These are phyloP conservation scores for Drosophila aldrichi DNA, from an alignment of 2,888 invertebrate genomes.

Conservation along the genomic window DNA sequence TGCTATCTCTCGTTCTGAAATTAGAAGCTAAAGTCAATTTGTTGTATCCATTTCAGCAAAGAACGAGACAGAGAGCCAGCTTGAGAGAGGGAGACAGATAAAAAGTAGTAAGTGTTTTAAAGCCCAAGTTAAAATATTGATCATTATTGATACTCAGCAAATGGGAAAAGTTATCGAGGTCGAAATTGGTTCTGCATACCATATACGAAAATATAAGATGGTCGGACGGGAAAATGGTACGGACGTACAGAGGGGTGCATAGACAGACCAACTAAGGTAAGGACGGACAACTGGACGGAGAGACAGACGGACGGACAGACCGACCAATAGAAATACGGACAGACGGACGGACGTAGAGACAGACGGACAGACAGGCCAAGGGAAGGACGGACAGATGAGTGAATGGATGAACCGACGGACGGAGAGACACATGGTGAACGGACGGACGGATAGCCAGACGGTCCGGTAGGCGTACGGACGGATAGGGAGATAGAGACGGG, in stretches of 20 bases:
- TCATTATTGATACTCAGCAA: background rate
- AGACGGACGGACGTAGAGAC: background rate
- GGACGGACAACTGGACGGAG: background rate
- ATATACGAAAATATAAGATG: background rate
- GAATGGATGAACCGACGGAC: too few relatives aligned
- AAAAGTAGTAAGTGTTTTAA: background rate
- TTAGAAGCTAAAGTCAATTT: background rate
- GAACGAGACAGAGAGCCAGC: background rate
- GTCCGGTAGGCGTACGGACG: too few relatives aligned
- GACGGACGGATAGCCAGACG: too few relatives aligned
- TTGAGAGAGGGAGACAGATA: background rate
- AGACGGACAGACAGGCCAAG: too few relatives aligned
- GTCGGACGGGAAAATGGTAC: background rate
- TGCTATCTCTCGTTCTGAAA: background rate
- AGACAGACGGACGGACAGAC: background rate
- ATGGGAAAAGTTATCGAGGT: background rate
- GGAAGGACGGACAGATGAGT: background rate
- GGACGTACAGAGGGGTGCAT: background rate
- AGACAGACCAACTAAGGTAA: background rate
- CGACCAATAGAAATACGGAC: too few relatives aligned
- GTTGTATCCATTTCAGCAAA: slow-evolving; percentile 15
- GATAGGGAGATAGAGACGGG: background rate
- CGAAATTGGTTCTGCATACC: background rate
- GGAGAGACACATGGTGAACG: too few relatives aligned
- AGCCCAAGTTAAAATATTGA: background rate